Conservation (phyloP, 2,113 vertebrate species). For the Gobio gobio region DNA sequence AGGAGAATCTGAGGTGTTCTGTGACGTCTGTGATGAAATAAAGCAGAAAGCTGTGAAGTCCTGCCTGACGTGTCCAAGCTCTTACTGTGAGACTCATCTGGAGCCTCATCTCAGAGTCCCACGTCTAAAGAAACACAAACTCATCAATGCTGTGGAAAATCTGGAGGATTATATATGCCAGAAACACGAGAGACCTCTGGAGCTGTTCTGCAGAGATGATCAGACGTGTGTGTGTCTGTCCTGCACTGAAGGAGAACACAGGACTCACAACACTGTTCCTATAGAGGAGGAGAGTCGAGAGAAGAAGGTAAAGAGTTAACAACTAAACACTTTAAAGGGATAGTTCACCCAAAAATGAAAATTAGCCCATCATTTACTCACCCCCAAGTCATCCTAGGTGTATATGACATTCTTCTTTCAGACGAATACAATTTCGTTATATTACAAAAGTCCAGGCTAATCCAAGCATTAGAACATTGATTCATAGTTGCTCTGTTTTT, state of each 20-base stretch:
- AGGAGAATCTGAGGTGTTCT: not conserved
- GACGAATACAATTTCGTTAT: too few species aligned
- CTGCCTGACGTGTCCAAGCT: not conserved
- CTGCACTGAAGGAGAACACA: conserved; percentile 9
- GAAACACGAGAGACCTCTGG: not conserved
- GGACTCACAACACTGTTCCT: not conserved
- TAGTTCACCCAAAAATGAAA: too few species aligned
- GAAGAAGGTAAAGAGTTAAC: not conserved
- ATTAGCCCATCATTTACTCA: too few species aligned
- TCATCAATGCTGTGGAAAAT: not conserved
- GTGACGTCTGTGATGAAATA: not conserved
- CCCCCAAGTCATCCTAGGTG: too few species aligned
- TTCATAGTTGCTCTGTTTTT: too few species aligned
- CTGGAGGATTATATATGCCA: not conserved
- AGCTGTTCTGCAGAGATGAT: not conserved
- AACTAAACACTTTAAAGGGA: not conserved
- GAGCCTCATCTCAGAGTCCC: not conserved
- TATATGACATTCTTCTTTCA: too few species aligned
- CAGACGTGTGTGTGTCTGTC: not conserved
- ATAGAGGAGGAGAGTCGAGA: not conserved
- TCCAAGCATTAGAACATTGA: too few species aligned
- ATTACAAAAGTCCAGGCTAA: too few species aligned
- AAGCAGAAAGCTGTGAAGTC: not conserved
- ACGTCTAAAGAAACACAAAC: not conserved
- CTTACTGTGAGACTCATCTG: not conserved